phyloP scores from a whole-genome alignment of 1,140 invertebrate species.

The Platyscapa corneri region DNA sequence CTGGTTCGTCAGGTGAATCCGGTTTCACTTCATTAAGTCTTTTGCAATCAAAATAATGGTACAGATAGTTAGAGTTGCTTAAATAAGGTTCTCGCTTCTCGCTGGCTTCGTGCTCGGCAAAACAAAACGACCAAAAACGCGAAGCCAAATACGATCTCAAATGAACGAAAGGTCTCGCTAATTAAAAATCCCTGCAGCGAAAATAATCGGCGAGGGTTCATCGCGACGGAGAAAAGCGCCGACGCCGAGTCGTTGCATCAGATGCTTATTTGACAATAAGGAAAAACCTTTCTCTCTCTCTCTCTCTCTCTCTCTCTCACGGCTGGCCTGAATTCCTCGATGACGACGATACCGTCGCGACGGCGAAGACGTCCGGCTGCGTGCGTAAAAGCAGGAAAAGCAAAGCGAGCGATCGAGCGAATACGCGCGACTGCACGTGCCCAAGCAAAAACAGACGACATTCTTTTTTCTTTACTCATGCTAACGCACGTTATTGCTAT shows the following conservation, averaged over 20 bases:
- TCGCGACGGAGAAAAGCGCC: neutral
- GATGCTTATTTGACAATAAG: constrained; percentile 62
- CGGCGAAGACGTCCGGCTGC: constrained; percentile 35
- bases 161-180: neutral
- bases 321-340: constrained; percentile 35
- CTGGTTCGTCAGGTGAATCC: too few relatives aligned
- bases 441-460: constrained; percentile 10
- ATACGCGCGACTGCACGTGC: constrained; percentile 35
- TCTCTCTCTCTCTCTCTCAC: neutral
- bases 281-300: constrained; percentile 60
- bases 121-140: too few relatives aligned
- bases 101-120: too few relatives aligned
- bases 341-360: constrained; percentile 30
- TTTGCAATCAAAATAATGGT: too few relatives aligned
- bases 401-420: neutral
- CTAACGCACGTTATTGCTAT: neutral
- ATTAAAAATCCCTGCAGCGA: neutral
- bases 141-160: neutral
- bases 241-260: constrained; percentile 57
- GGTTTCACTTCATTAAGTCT: too few relatives aligned
- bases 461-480: constrained; percentile 19
- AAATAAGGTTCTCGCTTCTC: too few relatives aligned
- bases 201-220: neutral
- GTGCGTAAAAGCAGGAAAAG: constrained; percentile 55
- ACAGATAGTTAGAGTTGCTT: too few relatives aligned